Base-by-base conservation (phyloP, 2,797 vertebrate genomes). In the Parauchenoglanis ngamensis region DNA sequence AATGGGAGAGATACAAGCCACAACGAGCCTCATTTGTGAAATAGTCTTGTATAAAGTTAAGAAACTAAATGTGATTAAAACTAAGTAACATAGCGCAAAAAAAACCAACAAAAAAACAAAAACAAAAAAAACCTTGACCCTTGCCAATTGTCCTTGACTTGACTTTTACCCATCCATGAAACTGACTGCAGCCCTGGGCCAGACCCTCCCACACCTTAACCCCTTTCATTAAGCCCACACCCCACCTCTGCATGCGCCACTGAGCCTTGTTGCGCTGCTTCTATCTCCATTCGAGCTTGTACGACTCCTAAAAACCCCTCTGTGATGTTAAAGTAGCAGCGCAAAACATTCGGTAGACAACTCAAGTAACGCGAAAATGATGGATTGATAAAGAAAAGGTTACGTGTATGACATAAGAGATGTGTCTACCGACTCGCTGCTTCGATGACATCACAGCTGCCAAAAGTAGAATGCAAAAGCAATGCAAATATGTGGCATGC, bases 401-500 rank as follows among this genome's bases (percentile, higher is more conserved):
- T 13, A 44, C 5, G 7, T 0, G 23, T 19, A 73, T 61, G 83
- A 59, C 4, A 6, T 56, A 73, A 44, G 85, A 90, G n/a, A 87
- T 59, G 87, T 91, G 89, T 91, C 81, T 68, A 87, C 89, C 68
- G 87, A 86, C 90, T 91, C 91, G 85, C 95, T 93, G 96, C 95
- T 96, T 95, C 93, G 91, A 94, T 95, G 95, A 96, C 95, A 94
- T 94, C 92, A 93, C 92, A 96, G 96, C 95, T 95, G 96, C 95
- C 95, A 97, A 95, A 95, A 95, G 96, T 96, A 96, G 95, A 96
- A 97, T 97, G 97, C 97, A 97, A 97, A 96, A 95, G 93, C 94
- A 96, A 96, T 97, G 97, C 97, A 97, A 97, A 94, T 96, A 95
- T 93, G 96, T 93, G 97, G 97, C 97, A 97, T 97, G 97, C 94